Percentiles rank a stretch among this genome's conserved stretches.
These are phyloP conservation scores for Ciconia boyciana DNA, from an alignment of 2,113 vertebrate genomes.

Conservation along the genomic window DNA sequence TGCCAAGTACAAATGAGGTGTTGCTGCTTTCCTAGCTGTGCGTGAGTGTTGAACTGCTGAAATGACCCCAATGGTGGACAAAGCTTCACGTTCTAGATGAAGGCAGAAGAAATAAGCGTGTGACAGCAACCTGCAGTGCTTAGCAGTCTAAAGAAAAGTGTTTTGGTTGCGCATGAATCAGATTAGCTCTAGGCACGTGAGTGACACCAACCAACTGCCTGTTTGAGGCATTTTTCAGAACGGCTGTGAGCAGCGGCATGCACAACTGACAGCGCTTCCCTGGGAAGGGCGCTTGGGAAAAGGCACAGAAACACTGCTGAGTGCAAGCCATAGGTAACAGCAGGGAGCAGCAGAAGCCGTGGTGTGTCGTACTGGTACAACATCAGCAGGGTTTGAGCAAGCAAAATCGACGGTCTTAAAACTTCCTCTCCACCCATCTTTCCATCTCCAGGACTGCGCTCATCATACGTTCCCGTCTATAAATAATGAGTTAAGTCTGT, in stretches of 20 bases:
- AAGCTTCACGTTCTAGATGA: neutral
- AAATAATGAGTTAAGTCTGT: neutral
- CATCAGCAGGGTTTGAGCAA: neutral
- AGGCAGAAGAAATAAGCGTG: neutral
- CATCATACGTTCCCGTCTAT: neutral
- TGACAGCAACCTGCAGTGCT: neutral
- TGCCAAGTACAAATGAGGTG: neutral
- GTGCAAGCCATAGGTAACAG: neutral
- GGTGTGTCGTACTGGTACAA: neutral
- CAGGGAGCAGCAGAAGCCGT: neutral
- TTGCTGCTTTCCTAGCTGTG: neutral
- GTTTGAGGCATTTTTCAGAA: neutral
- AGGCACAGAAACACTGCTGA: neutral
- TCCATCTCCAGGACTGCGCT: neutral
- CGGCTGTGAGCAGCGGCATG: neutral
- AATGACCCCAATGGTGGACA: too few relatives aligned
- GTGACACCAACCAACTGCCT: too few relatives aligned
- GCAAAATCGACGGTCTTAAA: neutral
- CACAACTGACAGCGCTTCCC: neutral
- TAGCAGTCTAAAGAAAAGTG: neutral
- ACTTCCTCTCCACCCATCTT: neutral
- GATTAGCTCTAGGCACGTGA: neutral
- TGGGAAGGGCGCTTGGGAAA: neutral
- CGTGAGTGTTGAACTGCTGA: neutral
- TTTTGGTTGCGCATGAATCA: neutral